Conservation (phyloP, 2,113 vertebrate species). For the Podilymbus podiceps region DNA sequence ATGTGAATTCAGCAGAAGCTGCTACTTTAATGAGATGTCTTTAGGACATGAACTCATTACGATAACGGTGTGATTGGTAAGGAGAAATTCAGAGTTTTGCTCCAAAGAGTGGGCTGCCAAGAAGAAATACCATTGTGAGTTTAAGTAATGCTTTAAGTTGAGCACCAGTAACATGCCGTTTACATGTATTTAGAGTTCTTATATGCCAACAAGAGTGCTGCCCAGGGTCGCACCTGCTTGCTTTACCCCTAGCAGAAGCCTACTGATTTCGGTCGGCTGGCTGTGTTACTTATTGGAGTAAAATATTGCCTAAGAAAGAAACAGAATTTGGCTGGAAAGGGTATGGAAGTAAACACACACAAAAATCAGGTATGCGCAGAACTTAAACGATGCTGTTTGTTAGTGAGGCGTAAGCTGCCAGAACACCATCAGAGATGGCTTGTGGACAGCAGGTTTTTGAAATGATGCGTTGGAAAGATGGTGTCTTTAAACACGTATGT, state of each 20-base stretch:
- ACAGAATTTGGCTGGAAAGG: not conserved
- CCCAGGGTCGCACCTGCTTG: accelerated
- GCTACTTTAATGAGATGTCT: conserved; percentile 40
- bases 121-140: not conserved
- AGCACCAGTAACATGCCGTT: not conserved
- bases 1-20: conserved; percentile 11
- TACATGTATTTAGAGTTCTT: not conserved
- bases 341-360: not conserved
- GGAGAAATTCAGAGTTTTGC: conserved; percentile 49
- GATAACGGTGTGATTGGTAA: conserved; percentile 44
- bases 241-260: not conserved
- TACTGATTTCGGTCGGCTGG: accelerated
- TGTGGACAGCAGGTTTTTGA: not conserved
- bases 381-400: not conserved
- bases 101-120: not conserved
- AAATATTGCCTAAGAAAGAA: not conserved
- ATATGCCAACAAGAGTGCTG: not conserved
- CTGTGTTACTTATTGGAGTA: not conserved
- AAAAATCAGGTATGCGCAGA: not conserved
- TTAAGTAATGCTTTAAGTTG: not conserved
- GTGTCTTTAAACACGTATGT: not conserved
- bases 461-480: not conserved
- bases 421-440: not conserved
- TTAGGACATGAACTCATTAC: conserved; percentile 59
- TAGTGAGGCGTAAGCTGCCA: not conserved